phyloP scores from a whole-genome alignment of 23 tunicate genomes.

The Phallusia fumigata region DNA sequence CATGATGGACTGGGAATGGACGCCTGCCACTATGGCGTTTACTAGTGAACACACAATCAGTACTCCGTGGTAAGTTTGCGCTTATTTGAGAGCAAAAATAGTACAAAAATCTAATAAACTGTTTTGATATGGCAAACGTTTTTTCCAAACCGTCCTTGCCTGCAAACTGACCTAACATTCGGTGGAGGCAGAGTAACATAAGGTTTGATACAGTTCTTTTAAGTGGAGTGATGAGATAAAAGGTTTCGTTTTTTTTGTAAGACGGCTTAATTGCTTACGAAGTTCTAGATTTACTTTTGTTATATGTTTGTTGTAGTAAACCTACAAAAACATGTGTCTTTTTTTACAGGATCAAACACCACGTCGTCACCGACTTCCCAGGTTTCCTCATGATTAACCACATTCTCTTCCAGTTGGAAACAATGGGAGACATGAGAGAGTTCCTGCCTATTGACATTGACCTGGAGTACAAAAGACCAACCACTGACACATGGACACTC shows the following conservation, averaged over 20 bases:
- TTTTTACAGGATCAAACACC: slow-evolving; percentile 11
- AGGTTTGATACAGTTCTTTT: too few species aligned
- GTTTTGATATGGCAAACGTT: too few species aligned
- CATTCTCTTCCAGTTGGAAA: neutral
- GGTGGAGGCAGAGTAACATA: too few species aligned
- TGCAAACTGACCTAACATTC: too few species aligned
- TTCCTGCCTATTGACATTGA: slow-evolving; percentile 20
- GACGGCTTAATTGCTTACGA: too few species aligned
- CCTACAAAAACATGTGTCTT: neutral
- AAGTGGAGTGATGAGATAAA: too few species aligned
- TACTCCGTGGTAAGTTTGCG: neutral
- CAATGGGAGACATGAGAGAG: slow-evolving; percentile 11
- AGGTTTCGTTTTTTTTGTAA: too few species aligned
- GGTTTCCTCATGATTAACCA: slow-evolving; percentile 1
- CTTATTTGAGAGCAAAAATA: neutral
- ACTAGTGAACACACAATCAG: slow-evolving; percentile 4
- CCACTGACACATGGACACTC: neutral
- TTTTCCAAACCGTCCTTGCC: too few species aligned
- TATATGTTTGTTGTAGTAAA: too few species aligned
- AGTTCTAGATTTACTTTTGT: too few species aligned
- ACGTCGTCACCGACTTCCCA: neutral
- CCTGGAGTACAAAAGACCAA: neutral
- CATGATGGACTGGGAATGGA: neutral
- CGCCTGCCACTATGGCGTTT: slow-evolving; percentile 18
- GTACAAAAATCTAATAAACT: neutral